phyloP scores from a whole-genome alignment of 2,113 vertebrate species.

The Gymnocephalus cernua region DNA sequence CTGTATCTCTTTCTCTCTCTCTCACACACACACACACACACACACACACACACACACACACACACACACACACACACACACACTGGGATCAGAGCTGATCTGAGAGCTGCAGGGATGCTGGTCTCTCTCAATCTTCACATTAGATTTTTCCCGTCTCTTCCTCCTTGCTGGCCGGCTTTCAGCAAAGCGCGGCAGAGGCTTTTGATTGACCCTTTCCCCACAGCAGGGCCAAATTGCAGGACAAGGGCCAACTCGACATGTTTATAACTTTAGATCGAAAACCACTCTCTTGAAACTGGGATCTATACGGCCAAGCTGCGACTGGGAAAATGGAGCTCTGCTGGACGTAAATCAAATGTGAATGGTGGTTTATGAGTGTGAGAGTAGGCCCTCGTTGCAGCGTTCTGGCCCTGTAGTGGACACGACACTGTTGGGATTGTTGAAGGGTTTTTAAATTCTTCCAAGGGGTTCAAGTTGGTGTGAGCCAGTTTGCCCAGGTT shows the following conservation, averaged over 20 bases:
- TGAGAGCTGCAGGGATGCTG: slow-evolving; percentile 58
- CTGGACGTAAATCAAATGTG: slow-evolving; percentile 23
- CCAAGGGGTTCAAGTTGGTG: slow-evolving; percentile 76
- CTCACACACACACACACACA: slow-evolving; percentile 1
- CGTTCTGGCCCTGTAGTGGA: slow-evolving; percentile 60
- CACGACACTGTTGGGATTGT: background rate
- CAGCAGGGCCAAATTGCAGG: slow-evolving; percentile 66
- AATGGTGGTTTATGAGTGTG: slow-evolving; percentile 1
- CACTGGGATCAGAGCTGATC: slow-evolving; percentile 76
- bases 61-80: slow-evolving; percentile 48
- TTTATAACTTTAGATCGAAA: slow-evolving; percentile 33
- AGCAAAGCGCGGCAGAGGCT: slow-evolving; percentile 18
- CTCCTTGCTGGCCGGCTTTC: slow-evolving; percentile 40
- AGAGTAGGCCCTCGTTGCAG: slow-evolving; percentile 1
- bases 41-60: slow-evolving; percentile 40
- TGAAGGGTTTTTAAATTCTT: slow-evolving; percentile 47
- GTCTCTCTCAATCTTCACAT: slow-evolving; percentile 46
- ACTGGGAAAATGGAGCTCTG: slow-evolving; percentile 27
- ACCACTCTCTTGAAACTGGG: slow-evolving; percentile 25
- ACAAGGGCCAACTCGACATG: slow-evolving; percentile 34
- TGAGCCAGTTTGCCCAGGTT: slow-evolving; percentile 82
- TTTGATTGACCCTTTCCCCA: slow-evolving; percentile 43
- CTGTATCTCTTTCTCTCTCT: slow-evolving; percentile 2
- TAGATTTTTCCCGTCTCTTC: slow-evolving; percentile 25
- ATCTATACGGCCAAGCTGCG: background rate